Percentiles rank a stretch among this genome's conserved stretches.
phyloP scores from a whole-genome alignment of 2,888 invertebrate genomes.

The Conus canariensis region DNA sequence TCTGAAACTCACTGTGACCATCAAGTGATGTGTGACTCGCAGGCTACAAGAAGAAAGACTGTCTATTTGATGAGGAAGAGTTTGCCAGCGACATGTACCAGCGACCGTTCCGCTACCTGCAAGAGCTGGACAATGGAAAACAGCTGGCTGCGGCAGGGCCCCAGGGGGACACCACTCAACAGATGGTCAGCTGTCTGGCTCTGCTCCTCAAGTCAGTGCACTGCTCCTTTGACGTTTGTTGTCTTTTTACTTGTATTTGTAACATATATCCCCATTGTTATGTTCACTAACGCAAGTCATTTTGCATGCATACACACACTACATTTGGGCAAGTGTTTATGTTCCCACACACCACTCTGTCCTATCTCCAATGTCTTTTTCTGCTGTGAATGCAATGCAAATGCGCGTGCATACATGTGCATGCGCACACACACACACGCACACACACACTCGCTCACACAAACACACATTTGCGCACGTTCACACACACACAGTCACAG shows the following conservation, averaged over 20 bases:
- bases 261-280: too few species aligned
- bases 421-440: not conserved
- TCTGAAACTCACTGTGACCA: too few species aligned
- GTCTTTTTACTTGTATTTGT: too few species aligned
- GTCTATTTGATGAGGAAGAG: slow-evolving; percentile 63
- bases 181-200: slow-evolving; percentile 53
- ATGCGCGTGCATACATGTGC: not conserved
- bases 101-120: slow-evolving; percentile 66
- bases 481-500: not conserved
- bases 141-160: slow-evolving; percentile 48
- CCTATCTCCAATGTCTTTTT: too few species aligned
- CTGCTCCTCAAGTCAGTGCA: slow-evolving; percentile 55
- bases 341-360: too few species aligned
- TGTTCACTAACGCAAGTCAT: too few species aligned
- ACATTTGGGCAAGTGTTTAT: too few species aligned
- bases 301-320: too few species aligned
- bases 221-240: too few species aligned
- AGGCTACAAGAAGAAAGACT: slow-evolving; percentile 55
- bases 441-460: not conserved
- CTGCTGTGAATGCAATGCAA: too few species aligned
- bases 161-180: slow-evolving; percentile 46
- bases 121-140: slow-evolving; percentile 48
- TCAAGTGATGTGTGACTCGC: not conserved
- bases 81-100: slow-evolving; percentile 66
- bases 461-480: not conserved